Conservation (phyloP, 2,797 vertebrate genomes). For the Sebastes hubbsi region DNA sequence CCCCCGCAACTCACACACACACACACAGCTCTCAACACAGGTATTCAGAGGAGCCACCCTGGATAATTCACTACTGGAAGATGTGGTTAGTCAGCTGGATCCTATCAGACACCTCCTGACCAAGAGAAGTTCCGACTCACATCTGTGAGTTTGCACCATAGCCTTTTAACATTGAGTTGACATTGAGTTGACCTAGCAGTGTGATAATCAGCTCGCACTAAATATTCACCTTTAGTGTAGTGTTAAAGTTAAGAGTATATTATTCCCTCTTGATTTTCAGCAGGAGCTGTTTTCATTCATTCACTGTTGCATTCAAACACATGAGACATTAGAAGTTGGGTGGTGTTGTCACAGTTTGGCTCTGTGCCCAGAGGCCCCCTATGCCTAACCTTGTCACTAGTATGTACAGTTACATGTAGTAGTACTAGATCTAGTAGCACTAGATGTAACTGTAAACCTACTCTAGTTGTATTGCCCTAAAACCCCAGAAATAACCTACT, state of each 20-base stretch:
- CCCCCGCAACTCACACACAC: background rate
- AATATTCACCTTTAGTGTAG: background rate
- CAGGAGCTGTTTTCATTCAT: background rate
- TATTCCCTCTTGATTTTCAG: background rate
- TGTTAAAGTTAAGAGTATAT: background rate
- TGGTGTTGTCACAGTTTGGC: background rate
- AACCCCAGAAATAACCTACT: background rate
- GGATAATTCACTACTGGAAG: background rate
- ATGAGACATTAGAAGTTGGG: background rate
- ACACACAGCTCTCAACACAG: background rate
- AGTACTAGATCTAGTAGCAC: too few species aligned
- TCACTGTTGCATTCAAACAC: background rate
- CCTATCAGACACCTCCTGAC: slow-evolving; percentile 4
- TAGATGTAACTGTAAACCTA: background rate
- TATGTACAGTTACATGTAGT: too few species aligned
- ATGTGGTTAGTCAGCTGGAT: background rate
- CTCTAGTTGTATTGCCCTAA: too few species aligned
- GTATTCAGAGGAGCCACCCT: slow-evolving; percentile 5
- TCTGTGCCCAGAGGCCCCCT: too few species aligned
- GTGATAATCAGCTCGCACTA: background rate
- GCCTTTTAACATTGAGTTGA: background rate
- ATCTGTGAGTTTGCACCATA: background rate
- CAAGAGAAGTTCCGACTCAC: background rate
- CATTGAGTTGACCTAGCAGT: background rate
- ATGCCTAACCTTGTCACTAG: background rate